These are phyloP conservation scores for Brassicogethes aeneus DNA, from an alignment of 2,888 invertebrate genomes.

Conservation along the genomic window DNA sequence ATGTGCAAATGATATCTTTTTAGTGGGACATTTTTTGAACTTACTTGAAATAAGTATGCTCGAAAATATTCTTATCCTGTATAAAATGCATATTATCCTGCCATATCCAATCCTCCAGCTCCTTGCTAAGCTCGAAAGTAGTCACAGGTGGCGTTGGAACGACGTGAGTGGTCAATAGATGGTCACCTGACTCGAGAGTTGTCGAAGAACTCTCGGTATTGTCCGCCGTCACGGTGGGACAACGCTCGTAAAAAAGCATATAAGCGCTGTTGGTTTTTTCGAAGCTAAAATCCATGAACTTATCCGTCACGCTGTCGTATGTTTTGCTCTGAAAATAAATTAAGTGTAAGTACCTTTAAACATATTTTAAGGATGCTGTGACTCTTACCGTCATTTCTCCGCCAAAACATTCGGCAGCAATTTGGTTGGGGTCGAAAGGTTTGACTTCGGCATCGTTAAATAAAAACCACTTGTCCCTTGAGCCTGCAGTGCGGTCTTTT, in stretches of 20 bases:
- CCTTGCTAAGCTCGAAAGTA: conserved; percentile 58
- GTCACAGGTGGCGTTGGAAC: conserved; percentile 10
- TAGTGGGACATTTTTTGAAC: conserved; percentile 26
- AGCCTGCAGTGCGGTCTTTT: conserved; percentile 66
- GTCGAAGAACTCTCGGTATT: conserved; percentile 33
- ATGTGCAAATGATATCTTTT: too few relatives aligned
- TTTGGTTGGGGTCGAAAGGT: conserved; percentile 89
- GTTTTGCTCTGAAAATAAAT: conserved; percentile 71
- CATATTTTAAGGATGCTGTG: too few relatives aligned
- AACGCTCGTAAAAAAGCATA: conserved; percentile 92
- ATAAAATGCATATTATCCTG: conserved; percentile 93
- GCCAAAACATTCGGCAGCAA: conserved; percentile 93
- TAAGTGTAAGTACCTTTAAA: background rate
- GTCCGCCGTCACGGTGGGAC: conserved; percentile 41
- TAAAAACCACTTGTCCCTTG: conserved; percentile 83
- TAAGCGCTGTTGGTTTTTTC: conserved; percentile 97
- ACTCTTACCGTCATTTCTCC: conserved; percentile 85
- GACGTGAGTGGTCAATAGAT: conserved; percentile 14
- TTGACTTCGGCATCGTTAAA: conserved; percentile 93
- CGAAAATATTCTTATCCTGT: conserved; percentile 92
- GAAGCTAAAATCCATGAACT: conserved; percentile 95
- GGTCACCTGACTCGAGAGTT: conserved; percentile 25
- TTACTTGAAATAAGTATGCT: conserved; percentile 90
- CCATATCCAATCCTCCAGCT: conserved; percentile 94
- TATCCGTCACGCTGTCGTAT: conserved; percentile 92